These are phyloP conservation scores for Grantiella picta DNA, from an alignment of 2,113 vertebrate genomes.

Conservation along the genomic window DNA sequence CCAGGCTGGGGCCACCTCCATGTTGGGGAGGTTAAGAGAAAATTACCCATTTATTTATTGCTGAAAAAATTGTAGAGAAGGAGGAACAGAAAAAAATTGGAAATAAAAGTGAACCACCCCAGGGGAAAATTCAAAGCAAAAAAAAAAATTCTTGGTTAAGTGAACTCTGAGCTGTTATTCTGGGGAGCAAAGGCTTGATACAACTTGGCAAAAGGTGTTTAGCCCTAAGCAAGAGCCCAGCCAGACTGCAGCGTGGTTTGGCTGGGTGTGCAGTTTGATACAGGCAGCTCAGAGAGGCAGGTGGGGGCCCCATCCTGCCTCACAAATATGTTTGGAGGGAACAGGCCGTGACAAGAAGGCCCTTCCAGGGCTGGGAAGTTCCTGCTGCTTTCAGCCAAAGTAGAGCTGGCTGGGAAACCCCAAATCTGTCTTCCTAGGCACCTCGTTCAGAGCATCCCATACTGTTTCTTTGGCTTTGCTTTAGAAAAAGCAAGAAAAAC, in stretches of 20 bases:
- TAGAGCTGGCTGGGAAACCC: conserved; percentile 38
- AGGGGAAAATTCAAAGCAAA: neutral
- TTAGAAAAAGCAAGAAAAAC: conserved; percentile 1
- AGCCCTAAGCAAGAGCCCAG: conserved; percentile 20
- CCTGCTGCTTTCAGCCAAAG: neutral
- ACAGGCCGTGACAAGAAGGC: neutral
- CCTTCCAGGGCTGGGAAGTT: conserved; percentile 20
- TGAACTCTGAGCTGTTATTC: neutral
- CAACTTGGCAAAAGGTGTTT: conserved; percentile 11
- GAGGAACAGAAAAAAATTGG: neutral
- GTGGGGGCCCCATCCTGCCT: neutral
- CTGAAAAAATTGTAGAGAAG: neutral
- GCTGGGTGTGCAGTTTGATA: neutral
- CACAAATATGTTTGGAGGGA: neutral
- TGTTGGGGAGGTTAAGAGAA: neutral
- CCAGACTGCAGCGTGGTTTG: neutral
- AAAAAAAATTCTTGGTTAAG: neutral
- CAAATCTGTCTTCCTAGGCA: conserved; percentile 1
- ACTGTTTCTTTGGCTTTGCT: conserved; percentile 1
- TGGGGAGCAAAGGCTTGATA: neutral
- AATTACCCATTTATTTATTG: neutral
- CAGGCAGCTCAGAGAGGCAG: neutral
- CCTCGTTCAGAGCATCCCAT: conserved; percentile 3
- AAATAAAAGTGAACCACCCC: neutral
- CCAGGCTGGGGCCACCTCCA: neutral